Conservation (phyloP, 2,888 invertebrate species). For the Troides aeacus region DNA sequence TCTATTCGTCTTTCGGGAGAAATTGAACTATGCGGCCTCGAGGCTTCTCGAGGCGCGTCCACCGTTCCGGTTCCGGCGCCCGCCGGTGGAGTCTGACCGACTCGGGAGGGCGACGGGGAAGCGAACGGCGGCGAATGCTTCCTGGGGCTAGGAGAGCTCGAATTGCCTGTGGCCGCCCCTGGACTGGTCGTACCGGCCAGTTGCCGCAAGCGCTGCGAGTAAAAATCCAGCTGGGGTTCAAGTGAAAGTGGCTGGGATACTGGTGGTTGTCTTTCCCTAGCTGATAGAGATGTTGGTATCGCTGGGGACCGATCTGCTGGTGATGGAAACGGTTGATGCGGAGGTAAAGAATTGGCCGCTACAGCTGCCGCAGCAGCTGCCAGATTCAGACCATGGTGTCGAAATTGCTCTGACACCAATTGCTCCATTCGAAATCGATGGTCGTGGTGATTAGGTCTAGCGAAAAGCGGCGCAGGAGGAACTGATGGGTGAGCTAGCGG, state of each 20-base stretch:
- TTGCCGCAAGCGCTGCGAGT: slow-evolving; percentile 99
- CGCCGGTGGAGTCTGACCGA: slow-evolving; percentile 83
- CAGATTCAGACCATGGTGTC: slow-evolving; percentile 88
- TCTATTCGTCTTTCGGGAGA: slow-evolving; percentile 83
- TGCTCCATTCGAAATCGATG: slow-evolving; percentile 92
- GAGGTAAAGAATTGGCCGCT: slow-evolving; percentile 81
- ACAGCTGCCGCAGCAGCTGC: slow-evolving; percentile 88
- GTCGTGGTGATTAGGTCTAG: slow-evolving; percentile 87
- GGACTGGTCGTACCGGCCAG: slow-evolving; percentile 97
- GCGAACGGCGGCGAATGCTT: slow-evolving; percentile 89
- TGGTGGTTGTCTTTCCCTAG: slow-evolving; percentile 71
- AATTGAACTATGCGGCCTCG: slow-evolving; percentile 83
- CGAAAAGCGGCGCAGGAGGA: slow-evolving; percentile 86
- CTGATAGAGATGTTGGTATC: slow-evolving; percentile 75
- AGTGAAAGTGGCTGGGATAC: slow-evolving; percentile 84
- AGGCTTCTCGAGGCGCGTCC: slow-evolving; percentile 80
- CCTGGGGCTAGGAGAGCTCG: slow-evolving; percentile 90
- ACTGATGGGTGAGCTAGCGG: slow-evolving; percentile 84
- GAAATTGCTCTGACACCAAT: slow-evolving; percentile 89
- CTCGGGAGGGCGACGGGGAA: slow-evolving; percentile 88
- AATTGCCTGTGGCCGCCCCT: slow-evolving; percentile 91
- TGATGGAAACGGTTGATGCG: slow-evolving; percentile 82
- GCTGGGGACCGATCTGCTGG: slow-evolving; percentile 80
- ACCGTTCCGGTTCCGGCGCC: slow-evolving; percentile 83
- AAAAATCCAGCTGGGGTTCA: slow-evolving; percentile 98